A percentile compares a stretch with the other conserved stretches of the same genome.
Conservation (phyloP, 1,140 invertebrate species). For the Ceratosolen solmsi region DNA sequence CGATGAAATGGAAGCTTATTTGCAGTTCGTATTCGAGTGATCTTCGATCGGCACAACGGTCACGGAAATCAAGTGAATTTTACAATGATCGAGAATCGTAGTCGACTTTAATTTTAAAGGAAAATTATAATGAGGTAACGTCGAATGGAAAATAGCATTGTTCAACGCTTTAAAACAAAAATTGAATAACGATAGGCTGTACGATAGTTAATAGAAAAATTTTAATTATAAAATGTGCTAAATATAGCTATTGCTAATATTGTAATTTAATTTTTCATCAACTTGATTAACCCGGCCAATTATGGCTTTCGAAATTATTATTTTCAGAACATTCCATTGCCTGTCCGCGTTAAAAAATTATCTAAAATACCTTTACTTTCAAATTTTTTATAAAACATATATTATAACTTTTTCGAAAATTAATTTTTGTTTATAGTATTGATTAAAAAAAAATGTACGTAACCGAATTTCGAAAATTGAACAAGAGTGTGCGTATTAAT, state of each 20-base stretch:
- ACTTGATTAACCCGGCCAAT: too few relatives aligned
- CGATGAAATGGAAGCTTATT: neutral
- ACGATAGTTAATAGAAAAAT: neutral
- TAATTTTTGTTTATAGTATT: too few relatives aligned
- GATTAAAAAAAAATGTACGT: too few relatives aligned
- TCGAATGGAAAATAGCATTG: neutral
- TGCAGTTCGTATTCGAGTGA: neutral
- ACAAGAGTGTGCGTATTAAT: too few relatives aligned
- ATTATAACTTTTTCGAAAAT: too few relatives aligned
- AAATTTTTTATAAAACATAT: too few relatives aligned
- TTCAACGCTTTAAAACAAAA: neutral
- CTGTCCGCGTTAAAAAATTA: too few relatives aligned
- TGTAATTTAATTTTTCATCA: neutral
- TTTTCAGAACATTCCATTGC: too few relatives aligned
- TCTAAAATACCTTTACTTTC: too few relatives aligned
- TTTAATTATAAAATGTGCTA: neutral
- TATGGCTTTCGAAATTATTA: too few relatives aligned
- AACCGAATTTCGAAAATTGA: too few relatives aligned
- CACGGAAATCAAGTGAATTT: neutral
- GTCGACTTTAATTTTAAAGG: constrained; percentile 3
- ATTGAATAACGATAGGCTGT: neutral
- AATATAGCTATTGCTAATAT: neutral
- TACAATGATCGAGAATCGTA: neutral
- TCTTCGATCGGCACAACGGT: neutral
- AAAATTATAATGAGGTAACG: constrained; percentile 19